phyloP scores from a whole-genome alignment of 2,113 vertebrate genomes.

The Hyla sarda region DNA sequence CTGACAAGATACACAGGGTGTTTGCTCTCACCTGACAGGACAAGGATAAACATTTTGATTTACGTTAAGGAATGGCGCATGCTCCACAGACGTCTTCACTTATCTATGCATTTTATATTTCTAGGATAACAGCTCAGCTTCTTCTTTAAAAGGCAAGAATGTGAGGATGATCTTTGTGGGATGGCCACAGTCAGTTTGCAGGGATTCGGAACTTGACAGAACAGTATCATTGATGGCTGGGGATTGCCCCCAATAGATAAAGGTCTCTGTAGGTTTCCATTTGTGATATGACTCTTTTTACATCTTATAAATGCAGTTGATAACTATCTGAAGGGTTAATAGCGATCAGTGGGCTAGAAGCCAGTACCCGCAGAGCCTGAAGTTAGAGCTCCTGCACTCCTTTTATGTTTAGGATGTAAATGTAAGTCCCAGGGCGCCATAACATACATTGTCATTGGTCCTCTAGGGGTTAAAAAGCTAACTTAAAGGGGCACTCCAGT shows the following conservation, averaged over 20 bases:
- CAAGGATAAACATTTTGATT: not conserved
- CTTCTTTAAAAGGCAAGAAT: not conserved
- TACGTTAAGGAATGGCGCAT: not conserved
- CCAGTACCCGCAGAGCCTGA: no score
- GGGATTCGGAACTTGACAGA: conserved; percentile 62
- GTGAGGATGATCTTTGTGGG: conserved; percentile 38
- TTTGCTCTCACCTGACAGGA: not conserved
- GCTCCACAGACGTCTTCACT: not conserved
- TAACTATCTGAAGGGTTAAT: no score
- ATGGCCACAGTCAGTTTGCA: conserved; percentile 58
- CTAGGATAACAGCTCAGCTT: not conserved
- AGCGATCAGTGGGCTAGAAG: no score
- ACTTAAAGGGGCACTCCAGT: no score
- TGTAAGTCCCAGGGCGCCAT: no score
- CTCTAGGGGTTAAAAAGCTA: no score
- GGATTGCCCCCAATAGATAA: conserved; percentile 59
- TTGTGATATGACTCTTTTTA: not conserved
- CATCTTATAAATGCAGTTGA: not conserved
- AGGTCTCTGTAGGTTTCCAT: not conserved
- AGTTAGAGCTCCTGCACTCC: no score
- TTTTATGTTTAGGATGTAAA: no score
- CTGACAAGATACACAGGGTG: not conserved
- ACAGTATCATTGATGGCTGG: conserved; percentile 57
- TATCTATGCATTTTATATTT: not conserved
- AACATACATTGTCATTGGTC: no score